These are phyloP conservation scores for Hylyphantes graminicola DNA, from an alignment of 1,140 invertebrate genomes.

Conservation along the genomic window DNA sequence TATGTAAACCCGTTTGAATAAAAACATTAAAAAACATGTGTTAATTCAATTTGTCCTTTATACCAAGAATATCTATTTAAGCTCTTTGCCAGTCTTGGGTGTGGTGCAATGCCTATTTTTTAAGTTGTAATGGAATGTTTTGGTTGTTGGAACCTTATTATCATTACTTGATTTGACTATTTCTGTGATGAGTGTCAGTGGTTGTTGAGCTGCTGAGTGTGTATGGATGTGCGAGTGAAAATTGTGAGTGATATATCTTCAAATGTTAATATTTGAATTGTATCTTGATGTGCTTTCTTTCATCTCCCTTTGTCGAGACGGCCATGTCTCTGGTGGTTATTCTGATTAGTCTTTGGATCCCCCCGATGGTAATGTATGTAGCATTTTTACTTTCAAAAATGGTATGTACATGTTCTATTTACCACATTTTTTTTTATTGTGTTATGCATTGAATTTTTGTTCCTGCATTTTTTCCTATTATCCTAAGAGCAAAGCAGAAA, in stretches of 20 bases:
- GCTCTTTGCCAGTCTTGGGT: not conserved
- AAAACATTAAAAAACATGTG: slow-evolving; percentile 38
- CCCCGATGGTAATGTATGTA: slow-evolving; percentile 50
- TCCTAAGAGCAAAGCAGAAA: slow-evolving; percentile 52
- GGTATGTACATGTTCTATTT: slow-evolving; percentile 41
- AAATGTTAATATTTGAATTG: too few relatives aligned
- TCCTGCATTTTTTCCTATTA: slow-evolving; percentile 53
- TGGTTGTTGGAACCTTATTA: too few relatives aligned
- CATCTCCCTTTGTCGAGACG: too few relatives aligned
- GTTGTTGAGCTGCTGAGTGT: too few relatives aligned
- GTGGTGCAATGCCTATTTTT: too few relatives aligned
- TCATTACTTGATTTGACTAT: too few relatives aligned
- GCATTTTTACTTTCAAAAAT: slow-evolving; percentile 36
- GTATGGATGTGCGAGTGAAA: too few relatives aligned
- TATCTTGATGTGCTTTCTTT: too few relatives aligned
- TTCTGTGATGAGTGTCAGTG: too few relatives aligned
- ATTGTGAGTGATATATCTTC: too few relatives aligned
- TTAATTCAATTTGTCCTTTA: slow-evolving; percentile 26
- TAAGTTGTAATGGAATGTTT: too few relatives aligned
- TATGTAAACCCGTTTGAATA: slow-evolving; percentile 38
- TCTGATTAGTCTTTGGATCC: slow-evolving; percentile 27
- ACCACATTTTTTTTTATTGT: slow-evolving; percentile 40
- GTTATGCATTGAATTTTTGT: slow-evolving; percentile 41
- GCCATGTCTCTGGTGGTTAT: slow-evolving; percentile 5
- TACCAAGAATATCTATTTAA: not conserved